phyloP scores from a whole-genome alignment of 2,113 vertebrate species.

The Percina caprodes region DNA sequence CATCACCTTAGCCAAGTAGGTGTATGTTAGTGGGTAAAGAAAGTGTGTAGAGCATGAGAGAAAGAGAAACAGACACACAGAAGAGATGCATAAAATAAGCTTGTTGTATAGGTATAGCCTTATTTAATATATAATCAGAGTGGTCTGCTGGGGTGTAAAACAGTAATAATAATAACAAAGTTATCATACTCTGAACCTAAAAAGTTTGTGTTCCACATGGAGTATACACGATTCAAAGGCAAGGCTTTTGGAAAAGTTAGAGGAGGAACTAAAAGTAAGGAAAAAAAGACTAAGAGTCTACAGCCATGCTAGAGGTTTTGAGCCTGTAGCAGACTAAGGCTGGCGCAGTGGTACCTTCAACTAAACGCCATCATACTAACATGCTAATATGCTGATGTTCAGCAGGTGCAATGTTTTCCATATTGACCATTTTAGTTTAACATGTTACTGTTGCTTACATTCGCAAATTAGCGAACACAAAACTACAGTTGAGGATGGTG shows the following conservation, averaged over 20 bases:
- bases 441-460: neutral
- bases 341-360: neutral
- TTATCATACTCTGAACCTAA: neutral
- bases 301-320: no score
- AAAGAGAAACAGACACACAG: neutral
- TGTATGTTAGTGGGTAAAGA: conserved; percentile 1
- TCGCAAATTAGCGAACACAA: neutral
- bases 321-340: neutral
- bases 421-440: neutral
- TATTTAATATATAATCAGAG: neutral
- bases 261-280: neutral
- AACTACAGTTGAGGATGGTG: neutral
- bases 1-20: conserved; percentile 42
- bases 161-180: no score
- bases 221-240: conserved; percentile 38
- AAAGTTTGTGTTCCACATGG: neutral
- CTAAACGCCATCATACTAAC: neutral
- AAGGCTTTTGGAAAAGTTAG: neutral
- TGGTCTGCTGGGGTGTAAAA: no score
- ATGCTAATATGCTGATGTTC: neutral
- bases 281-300: neutral
- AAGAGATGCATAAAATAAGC: neutral
- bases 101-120: no score
- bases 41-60: neutral
- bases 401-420: neutral